Evolutionary conservation across 2,113 vertebrate species (phyloP).

Genomic region (Martes martes): DNA sequence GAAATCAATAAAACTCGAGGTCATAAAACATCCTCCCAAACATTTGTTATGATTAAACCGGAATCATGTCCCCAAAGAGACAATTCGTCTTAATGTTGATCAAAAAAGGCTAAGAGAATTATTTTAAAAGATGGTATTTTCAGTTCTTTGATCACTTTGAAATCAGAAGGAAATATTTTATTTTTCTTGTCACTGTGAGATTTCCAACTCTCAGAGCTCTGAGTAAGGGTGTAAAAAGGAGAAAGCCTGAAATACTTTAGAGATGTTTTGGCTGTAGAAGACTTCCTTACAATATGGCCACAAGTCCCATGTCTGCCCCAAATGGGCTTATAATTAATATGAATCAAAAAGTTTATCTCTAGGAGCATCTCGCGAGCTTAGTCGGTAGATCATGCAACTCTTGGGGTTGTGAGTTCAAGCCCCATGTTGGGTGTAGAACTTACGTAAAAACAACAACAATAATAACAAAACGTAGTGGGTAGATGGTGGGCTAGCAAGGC

Average conservation of each 20-base stretch:
- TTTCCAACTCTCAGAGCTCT: neutral
- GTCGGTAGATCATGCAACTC: neutral
- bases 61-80: neutral
- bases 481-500: neutral
- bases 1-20: neutral
- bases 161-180: slow-evolving; percentile 8
- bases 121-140: neutral
- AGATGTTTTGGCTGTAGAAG: neutral
- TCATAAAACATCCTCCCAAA: neutral
- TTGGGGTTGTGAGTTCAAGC: neutral
- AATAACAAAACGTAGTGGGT: too few species aligned
- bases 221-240: neutral
- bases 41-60: neutral
- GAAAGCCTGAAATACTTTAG: neutral
- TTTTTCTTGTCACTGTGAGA: slow-evolving; percentile 26
- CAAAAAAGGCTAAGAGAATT: neutral
- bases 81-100: neutral
- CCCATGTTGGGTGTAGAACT: neutral
- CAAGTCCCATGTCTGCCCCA: neutral
- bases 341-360: neutral
- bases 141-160: neutral
- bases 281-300: slow-evolving; percentile 4
- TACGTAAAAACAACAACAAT: neutral
- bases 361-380: neutral
- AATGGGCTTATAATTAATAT: neutral